Evolutionary conservation across 2,113 vertebrate genomes (phyloP), one percentile per base, ranked within the genome.

Genomic region (Ellobius talpinus): DNA sequence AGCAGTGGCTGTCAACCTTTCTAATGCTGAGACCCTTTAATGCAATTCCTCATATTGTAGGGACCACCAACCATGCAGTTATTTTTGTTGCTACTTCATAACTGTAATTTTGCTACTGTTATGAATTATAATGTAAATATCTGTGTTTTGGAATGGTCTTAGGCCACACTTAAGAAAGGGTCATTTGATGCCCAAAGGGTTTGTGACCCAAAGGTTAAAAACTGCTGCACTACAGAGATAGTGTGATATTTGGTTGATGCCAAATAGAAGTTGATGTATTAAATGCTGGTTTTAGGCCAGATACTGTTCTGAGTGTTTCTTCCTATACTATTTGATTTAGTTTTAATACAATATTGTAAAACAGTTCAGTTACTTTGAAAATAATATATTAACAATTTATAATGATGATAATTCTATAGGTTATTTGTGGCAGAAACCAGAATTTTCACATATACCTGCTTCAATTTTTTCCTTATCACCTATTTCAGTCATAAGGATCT

Each of bases 381-480:
- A 63, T 33, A n/a, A 86, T 72, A 84, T 90, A 93, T 21, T 33
- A 42, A 77, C 6, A 90, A 50, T 1, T 85, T 81, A 45, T 89
- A 63, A 66, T 47, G 10, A 70, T 72, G 11, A 91, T 68, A 66
- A 5, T 36, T 76, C 93, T 90, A 85, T 12, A 76, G 36, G 29
- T 36, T 92, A 78, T 77, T 89, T 33, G 3, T 65, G 5, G 42
- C 16, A 91, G 31, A 76, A 85, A 23, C n/a, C 9, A 89, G 10
- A 84, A 88, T 73, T 92, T 87, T 66, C 76, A 77, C 66, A 81
- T 45, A 81, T 76, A 73, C 39, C 10, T 92, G 63, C 24, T 79
- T 50, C 31, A 55, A 82, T 87, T 33, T 36, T 29, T 2, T 3
- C 5, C 10, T 26, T 70, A 61, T 55, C 0, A 45, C 66, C 8